These are phyloP conservation scores for Netelia inedita DNA, from an alignment of 2,888 invertebrate species.

Conservation along the genomic window DNA sequence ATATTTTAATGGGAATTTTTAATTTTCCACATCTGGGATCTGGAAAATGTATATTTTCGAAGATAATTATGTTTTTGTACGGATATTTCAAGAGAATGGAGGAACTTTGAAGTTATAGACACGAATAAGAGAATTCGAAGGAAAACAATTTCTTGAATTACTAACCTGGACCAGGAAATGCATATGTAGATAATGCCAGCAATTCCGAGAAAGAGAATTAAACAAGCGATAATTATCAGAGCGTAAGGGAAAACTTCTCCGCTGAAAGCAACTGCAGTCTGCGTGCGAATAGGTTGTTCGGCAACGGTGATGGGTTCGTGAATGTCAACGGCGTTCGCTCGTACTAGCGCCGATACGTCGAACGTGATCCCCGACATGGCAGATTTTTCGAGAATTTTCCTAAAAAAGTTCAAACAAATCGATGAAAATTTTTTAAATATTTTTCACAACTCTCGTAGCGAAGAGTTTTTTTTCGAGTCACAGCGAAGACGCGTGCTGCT, in stretches of 20 bases:
- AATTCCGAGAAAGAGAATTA: conserved; percentile 95
- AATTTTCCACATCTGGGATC: too few relatives aligned
- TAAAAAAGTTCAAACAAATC: conserved; percentile 77
- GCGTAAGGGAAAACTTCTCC: conserved; percentile 95
- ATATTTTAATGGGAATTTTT: too few relatives aligned
- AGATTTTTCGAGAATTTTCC: conserved; percentile 87
- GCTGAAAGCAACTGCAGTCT: conserved; percentile 86
- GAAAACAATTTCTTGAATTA: conserved; percentile 49
- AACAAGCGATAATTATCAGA: conserved; percentile 93
- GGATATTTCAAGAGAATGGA: too few relatives aligned
- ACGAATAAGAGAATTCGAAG: neutral
- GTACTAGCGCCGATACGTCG: conserved; percentile 89
- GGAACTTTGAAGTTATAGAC: too few relatives aligned
- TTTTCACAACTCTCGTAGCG: too few relatives aligned
- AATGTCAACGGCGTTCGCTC: conserved; percentile 90
- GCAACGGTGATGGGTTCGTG: conserved; percentile 87
- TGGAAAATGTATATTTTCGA: too few relatives aligned
- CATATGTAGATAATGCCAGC: conserved; percentile 97
- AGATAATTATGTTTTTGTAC: too few relatives aligned
- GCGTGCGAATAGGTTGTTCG: conserved; percentile 86
- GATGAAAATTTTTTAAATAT: neutral
- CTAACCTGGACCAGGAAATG: conserved; percentile 96
- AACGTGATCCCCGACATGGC: conserved; percentile 89
- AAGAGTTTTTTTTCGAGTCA: too few relatives aligned
- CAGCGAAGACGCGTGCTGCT: too few relatives aligned